phyloP scores from a whole-genome alignment of 2,888 invertebrate genomes.

The Thereva nobilitata region DNA sequence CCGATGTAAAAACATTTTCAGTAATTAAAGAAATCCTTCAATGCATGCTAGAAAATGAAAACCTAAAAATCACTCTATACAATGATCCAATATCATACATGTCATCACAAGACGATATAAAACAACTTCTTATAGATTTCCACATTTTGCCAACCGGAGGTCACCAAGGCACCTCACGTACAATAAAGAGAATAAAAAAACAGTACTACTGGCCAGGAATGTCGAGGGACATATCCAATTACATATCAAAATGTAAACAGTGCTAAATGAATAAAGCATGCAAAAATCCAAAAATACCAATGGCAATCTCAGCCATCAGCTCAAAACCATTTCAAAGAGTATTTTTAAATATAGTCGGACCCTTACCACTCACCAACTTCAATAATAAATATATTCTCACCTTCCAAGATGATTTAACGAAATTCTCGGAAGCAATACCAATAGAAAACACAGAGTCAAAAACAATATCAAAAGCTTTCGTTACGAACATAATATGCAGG shows the following conservation, averaged over 20 bases:
- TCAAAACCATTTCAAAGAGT: slow-evolving; percentile 47
- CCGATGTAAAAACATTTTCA: too few relatives aligned
- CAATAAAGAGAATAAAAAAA: slow-evolving; percentile 43
- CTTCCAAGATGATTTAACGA: slow-evolving; percentile 46
- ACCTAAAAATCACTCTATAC: neutral
- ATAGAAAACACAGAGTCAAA: slow-evolving; percentile 47
- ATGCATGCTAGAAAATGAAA: too few relatives aligned
- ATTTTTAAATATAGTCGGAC: slow-evolving; percentile 48
- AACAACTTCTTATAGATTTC: slow-evolving; percentile 48
- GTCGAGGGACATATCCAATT: slow-evolving; percentile 48
- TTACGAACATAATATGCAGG: neutral
- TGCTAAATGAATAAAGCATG: slow-evolving; percentile 48
- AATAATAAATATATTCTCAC: too few relatives aligned
- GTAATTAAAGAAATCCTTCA: too few relatives aligned
- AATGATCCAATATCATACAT: neutral
- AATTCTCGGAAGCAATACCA: slow-evolving; percentile 46
- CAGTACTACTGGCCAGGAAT: slow-evolving; percentile 48
- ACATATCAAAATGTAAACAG: slow-evolving; percentile 46
- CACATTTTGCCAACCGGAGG: slow-evolving; percentile 10
- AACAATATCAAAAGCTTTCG: slow-evolving; percentile 48
- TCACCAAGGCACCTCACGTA: slow-evolving; percentile 37
- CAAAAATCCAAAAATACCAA: slow-evolving; percentile 44
- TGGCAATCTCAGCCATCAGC: slow-evolving; percentile 49
- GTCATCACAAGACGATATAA: slow-evolving; percentile 43
- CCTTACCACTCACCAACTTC: slow-evolving; percentile 46